Evolutionary conservation across 2,888 invertebrate species (phyloP), one percentile per base, ranked within the genome.

Genomic region (Marasmarcha lunaedactyla): DNA sequence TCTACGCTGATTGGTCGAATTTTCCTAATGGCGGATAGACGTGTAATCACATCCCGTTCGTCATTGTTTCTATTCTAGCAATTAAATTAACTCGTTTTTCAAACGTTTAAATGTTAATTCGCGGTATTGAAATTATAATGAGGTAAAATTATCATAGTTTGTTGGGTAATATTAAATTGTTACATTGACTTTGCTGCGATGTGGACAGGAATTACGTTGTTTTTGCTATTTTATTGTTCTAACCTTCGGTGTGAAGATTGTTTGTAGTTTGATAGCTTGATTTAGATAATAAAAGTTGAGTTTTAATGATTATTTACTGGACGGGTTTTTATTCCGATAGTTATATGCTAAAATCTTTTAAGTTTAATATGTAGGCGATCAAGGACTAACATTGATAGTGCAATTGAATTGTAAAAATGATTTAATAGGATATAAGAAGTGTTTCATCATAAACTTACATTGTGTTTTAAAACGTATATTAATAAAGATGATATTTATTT

Each of bases 1-100:
- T 45, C 48, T 47, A 49, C 50, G 44, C 53, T 54, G 61, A 83
- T 81, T 81, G 81, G 81, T 54, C 68, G 55, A 55, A 44, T 48
- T 20, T 20, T 36, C 68, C 77, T 71, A 46, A 83, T 83, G 81
- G 81, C 79, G 57, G n/a, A n/a, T n/a, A n/a, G n/a, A 49, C 46
- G 51, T 26, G 55, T 7, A 20, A 5, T 20, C 20, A 7, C 68
- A 67, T 63, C 51, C 52, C 72, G 54, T 62, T 20, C 20, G 59
- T 67, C 71, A 73, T 78, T 78, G 76, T 77, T 69, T 70, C 64
- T 62, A 52, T 57, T 30, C 14, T 20, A 36, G 30, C 42, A 74
- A 81, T 79, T 78, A 76, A 63, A 68, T 61, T 65, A 73, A 72
- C 63, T 30, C 9, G 60, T 63, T 69, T 70, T 71, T 67, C 64